phyloP scores from a whole-genome alignment of 2,888 invertebrate genomes.

The Hypomecis atomaria region DNA sequence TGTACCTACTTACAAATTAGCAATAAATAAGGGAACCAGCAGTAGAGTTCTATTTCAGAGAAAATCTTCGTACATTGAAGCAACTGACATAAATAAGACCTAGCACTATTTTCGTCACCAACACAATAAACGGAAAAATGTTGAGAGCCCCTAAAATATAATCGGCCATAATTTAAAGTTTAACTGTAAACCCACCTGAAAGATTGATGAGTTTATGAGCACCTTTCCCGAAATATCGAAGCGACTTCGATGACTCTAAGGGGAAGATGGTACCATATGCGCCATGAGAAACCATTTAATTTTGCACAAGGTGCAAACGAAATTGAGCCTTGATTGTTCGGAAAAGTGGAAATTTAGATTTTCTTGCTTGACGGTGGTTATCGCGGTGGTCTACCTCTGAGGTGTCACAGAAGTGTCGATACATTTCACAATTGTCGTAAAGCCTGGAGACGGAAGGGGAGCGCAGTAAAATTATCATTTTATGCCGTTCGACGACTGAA shows the following conservation, averaged over 20 bases:
- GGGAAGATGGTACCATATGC: constrained; percentile 72
- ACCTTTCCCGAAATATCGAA: constrained; percentile 72
- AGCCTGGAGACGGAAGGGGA: constrained; percentile 82
- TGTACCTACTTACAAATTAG: no score
- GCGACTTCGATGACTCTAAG: constrained; percentile 47
- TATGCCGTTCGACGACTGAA: constrained; percentile 84
- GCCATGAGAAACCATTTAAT: constrained; percentile 52
- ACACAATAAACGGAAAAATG: constrained; percentile 19
- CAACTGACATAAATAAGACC: constrained; percentile 4
- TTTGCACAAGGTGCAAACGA: constrained; percentile 47
- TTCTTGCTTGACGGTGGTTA: constrained; percentile 38
- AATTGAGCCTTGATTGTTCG: constrained; percentile 52
- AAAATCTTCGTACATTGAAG: constrained; percentile 14
- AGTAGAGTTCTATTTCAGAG: no score
- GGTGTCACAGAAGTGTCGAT: constrained; percentile 84
- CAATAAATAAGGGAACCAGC: no score
- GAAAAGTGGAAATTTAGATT: constrained; percentile 44
- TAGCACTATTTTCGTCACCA: constrained; percentile 23
- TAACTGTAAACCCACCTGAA: constrained; percentile 72
- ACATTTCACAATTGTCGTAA: constrained; percentile 85
- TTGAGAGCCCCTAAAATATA: constrained; percentile 31
- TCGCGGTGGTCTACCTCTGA: constrained; percentile 63
- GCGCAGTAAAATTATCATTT: constrained; percentile 84
- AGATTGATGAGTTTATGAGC: constrained; percentile 74
- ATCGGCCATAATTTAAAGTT: constrained; percentile 41